These are phyloP conservation scores for Apostichopus californicus DNA, from an alignment of 35 echinoderm and acorn worm genomes.

Conservation along the genomic window DNA sequence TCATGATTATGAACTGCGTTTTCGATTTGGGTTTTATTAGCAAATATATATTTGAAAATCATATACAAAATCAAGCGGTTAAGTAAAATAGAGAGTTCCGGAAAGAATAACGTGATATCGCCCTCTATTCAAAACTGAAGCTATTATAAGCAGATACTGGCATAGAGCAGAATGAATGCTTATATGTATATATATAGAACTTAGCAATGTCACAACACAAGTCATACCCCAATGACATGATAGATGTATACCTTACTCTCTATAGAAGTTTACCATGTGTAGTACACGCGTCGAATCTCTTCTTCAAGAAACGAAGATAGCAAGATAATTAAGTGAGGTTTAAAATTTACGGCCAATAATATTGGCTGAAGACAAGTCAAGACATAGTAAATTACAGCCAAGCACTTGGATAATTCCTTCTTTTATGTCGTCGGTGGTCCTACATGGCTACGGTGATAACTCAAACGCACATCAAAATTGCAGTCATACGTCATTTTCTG, in stretches of 20 bases:
- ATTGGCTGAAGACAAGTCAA: conserved; percentile 38
- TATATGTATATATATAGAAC: too few relatives aligned
- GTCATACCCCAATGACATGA: not conserved
- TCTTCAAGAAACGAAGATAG: not conserved
- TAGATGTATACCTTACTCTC: not conserved
- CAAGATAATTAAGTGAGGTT: conserved; percentile 30
- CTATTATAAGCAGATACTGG: too few relatives aligned
- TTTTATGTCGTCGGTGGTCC: conserved; percentile 18
- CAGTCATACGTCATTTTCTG: conserved; percentile 34
- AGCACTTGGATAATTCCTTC: conserved; percentile 27
- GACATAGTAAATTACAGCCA: conserved; percentile 28
- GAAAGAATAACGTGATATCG: too few relatives aligned
- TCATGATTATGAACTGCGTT: too few relatives aligned
- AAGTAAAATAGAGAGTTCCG: too few relatives aligned
- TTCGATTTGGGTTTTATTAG: too few relatives aligned
- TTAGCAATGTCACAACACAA: not conserved
- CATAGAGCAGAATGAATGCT: too few relatives aligned
- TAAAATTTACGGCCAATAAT: conserved; percentile 50
- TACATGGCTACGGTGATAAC: conserved; percentile 33
- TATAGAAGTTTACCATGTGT: not conserved
- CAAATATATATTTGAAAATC: too few relatives aligned
- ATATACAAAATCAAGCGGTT: too few relatives aligned
- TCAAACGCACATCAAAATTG: conserved; percentile 41
- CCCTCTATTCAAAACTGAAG: too few relatives aligned
- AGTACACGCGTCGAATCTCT: not conserved